Evolutionary conservation across 2,888 invertebrate genomes (phyloP), one percentile per base, ranked within the genome.

Genomic region (Galerucella pusilla): DNA sequence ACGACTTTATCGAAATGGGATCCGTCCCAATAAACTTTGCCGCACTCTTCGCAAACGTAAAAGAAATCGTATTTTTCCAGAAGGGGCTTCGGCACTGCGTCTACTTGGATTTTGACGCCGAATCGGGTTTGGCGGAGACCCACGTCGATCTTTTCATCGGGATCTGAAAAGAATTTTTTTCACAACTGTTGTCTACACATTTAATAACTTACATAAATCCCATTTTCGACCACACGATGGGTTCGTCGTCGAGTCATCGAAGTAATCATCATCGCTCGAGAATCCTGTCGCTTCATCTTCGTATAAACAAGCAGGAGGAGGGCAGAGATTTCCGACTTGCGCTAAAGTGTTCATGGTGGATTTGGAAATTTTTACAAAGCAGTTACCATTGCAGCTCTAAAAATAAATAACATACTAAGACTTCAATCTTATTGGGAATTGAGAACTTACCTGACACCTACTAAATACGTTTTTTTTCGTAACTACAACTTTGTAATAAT

Each of bases 1-100:
- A 87, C 75, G 20, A 87, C 85, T 74, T 78, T 81, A 57, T 86
- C 86, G 63, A 85, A 86, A 79, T 88, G 88, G 66, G 83, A 83
- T 14, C 88, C 88, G 77, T 93, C 92, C 93, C 94, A 95, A 86
- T 92, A 94, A 68, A 94, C 89, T 85, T 93, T 93, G 0, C 95
- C 95, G 88, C 95, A 96, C 45, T 84, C 85, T 79, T 92, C 91
- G 87, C 96, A 96, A 49, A 94, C 87, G 80, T 91, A 91, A 84
- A 93, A 94, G 74, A 89, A 80, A 71, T 91, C 89, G 28, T 81
- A 79, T 76, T 85, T 85, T 52, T 83, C 77, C 35, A 88, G 63
- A 12, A 87, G 78, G 10, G 83, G 82, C 1, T 79, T 73, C 0
- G 87, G 88, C 25, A 88, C 80, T 4, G 76, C 85, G 68, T 90